Evolutionary conservation across 35 echinoderm and acorn worm genomes (phyloP), one percentile per base, ranked within the genome.

Genomic region (Apostichopus japonicus): DNA sequence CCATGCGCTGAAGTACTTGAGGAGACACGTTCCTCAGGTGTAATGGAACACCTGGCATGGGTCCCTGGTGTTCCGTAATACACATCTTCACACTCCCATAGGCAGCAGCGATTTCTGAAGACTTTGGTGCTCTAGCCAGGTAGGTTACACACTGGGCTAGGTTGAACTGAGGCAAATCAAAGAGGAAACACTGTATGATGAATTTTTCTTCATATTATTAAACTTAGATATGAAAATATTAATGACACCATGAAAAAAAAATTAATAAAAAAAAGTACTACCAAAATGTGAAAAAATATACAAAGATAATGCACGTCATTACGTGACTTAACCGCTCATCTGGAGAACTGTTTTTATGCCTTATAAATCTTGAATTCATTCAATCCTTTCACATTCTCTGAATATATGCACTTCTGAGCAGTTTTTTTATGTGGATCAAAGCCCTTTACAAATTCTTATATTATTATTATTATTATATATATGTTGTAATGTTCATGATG

Each of bases 71-170:
- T 15, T 93, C 90, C 54, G 79, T 24, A 65, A 96, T 93, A 71
- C 92, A 93, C 15, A 91, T 63, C 86, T 99, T 96, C n/a, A 95
- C 97, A 11, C 76, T 88, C 2, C 77, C 84, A 24, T 88, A 91
- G 13, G 88, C 93, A 1, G 54, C 58, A 70, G 88, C 67, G 9
- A 96, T 90, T 82, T 96, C 83, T 23, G 54, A 61, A 9, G 95
- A 96, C 80, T 99, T 99, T 5, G 93, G 97, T 9, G 97, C 97
- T 44, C 87, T 94, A 5, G 97, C 92, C 1, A 99, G 93, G 90
- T 99, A 99, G 72, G 92, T 67, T 0, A 94, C 97, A 79, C 95
- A 99, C 72, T 99, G 97, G 59, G 97, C 93, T 1, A 98, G 93
- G 27, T 94, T 90, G 24, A 98, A 56, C 96, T 98, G 80, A 23